Evolutionary conservation across 2,888 invertebrate genomes (phyloP).

Genomic region (Melanophora roralis): DNA sequence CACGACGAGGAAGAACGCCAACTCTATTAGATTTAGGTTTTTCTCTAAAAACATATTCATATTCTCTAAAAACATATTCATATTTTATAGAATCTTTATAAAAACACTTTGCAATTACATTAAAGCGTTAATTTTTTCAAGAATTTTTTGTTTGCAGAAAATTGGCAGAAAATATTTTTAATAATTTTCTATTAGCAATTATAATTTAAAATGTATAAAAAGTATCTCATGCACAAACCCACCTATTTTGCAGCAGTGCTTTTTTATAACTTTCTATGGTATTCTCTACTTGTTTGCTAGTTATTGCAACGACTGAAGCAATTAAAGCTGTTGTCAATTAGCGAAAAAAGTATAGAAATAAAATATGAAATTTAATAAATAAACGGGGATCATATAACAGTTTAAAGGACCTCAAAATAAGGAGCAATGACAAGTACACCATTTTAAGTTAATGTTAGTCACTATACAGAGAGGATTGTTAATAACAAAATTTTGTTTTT

Average conservation of each 20-base stretch:
- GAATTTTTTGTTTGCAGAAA: too few species aligned
- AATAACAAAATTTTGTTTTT: too few species aligned
- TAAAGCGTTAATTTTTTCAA: too few species aligned
- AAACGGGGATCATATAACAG: slow-evolving; percentile 7
- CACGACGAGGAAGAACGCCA: too few species aligned
- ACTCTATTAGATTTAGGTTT: too few species aligned
- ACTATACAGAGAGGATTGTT: too few species aligned
- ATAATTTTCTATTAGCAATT: slow-evolving; percentile 15
- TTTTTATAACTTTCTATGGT: not conserved
- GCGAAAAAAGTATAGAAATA: not conserved
- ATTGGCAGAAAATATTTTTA: not conserved
- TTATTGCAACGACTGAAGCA: slow-evolving; percentile 33
- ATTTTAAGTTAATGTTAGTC: too few species aligned
- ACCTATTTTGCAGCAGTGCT: slow-evolving; percentile 9
- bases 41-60: too few species aligned
- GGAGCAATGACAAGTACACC: not conserved
- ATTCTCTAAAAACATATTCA: too few species aligned
- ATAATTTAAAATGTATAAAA: slow-evolving; percentile 24
- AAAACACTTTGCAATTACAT: too few species aligned
- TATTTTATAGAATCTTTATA: too few species aligned
- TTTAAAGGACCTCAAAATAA: not conserved
- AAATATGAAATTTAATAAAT: not conserved
- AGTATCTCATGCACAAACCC: not conserved
- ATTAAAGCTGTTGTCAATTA: slow-evolving; percentile 55
- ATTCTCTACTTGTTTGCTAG: slow-evolving; percentile 1